Base-by-base conservation (phyloP, 2,888 invertebrate species). In the Graphium colonna region DNA sequence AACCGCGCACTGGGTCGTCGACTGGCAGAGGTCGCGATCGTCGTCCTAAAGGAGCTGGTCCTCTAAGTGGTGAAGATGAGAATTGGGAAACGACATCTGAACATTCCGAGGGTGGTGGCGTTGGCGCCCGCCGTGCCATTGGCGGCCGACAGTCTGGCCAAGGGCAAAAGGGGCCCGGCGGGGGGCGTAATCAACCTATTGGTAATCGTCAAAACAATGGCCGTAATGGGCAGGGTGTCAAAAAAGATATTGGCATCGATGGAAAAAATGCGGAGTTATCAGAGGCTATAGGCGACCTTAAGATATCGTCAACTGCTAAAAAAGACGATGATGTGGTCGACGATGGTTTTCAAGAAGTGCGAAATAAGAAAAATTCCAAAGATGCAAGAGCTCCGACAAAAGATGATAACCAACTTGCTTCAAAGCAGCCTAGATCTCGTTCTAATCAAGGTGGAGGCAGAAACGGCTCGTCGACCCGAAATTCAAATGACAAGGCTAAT, bases 1-100 rank as follows among this genome's bases (percentile, higher is more conserved):
- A 94, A 69, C 91, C 93, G 1, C 86, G 94, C 13, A 91, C 92
- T 38, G 93, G 93, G 31, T 94, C 94, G n/a, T 91, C 94, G 45
- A 91, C 90, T 33, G 91, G 91, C 10, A 85, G 91, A 57, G 85
- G 85, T n/a, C 83, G 87, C 39, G 87, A 86, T 62, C 79, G 88
- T 48, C 78, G 81, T 18, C 77, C 80, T 13, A 84, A 79, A 65
- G 82, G 79, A 42, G 69, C 71, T 18, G 79, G 68, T 44, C 79
- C 77, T 28, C 73, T 73, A 26, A 85, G 80, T 56, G 88, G 90
- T 8, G 92, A 92, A 58, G 92, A 92, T 62, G 93, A 93, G 67
- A 91, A 94, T 68, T 95, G 95, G 94, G 96, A 95, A 75, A 95
- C 95, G 41, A 95, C 95, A 13, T 95, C 95, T 5, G 96, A 96